A percentile compares a stretch with the other conserved stretches of the same genome.
These are phyloP conservation scores for Julus scandinavius DNA, from an alignment of 2,888 invertebrate species.

Conservation along the genomic window DNA sequence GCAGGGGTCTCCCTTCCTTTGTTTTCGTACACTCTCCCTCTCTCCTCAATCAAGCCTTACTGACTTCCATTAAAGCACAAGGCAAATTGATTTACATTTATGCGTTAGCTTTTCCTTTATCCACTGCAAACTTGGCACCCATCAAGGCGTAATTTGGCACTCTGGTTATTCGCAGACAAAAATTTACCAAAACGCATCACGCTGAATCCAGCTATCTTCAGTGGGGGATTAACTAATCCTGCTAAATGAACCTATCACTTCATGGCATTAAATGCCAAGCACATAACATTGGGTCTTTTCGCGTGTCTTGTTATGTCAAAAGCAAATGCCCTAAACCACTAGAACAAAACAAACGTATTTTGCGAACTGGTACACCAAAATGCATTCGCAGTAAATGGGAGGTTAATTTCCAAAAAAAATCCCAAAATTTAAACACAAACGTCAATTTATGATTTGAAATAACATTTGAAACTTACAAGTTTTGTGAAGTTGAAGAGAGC, in stretches of 20 bases:
- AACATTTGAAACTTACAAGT: no score
- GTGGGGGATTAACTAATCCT: constrained; percentile 29
- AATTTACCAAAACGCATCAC: background rate
- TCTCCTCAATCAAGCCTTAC: background rate
- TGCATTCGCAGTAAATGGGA: background rate
- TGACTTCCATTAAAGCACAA: background rate
- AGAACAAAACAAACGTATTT: background rate
- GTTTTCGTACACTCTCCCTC: background rate
- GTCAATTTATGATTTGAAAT: background rate
- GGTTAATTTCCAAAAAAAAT: background rate
- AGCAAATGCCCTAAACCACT: background rate
- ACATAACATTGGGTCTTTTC: background rate
- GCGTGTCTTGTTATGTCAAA: constrained; percentile 9
- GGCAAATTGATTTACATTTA: constrained; percentile 40
- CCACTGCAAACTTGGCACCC: constrained; percentile 34
- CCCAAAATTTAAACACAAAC: background rate
- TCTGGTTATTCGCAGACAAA: background rate
- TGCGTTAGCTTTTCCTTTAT: constrained; percentile 2
- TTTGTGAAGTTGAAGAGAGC: no score
- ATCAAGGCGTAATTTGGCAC: constrained; percentile 19
- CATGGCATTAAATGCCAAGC: background rate
- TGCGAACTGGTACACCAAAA: background rate
- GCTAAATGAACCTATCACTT: background rate
- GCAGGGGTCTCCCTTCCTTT: background rate
- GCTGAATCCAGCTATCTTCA: background rate